phyloP scores from a whole-genome alignment of 2,113 vertebrate genomes.

The Rhombomys opimus region DNA sequence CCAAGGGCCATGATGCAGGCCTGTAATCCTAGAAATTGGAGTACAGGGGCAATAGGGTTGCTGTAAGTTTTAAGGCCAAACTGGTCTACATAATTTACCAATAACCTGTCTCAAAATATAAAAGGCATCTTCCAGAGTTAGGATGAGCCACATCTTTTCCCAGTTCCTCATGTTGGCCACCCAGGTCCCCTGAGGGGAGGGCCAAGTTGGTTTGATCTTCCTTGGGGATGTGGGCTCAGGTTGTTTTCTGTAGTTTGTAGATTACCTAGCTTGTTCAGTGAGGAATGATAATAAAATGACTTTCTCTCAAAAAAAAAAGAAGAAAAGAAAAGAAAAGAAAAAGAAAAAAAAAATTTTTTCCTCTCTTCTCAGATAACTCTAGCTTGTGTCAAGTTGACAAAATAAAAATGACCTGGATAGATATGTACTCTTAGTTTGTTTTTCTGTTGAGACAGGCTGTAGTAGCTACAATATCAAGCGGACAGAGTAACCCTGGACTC shows the following conservation, averaged over 20 bases:
- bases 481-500: not conserved
- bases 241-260: constrained; percentile 55
- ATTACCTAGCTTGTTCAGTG: constrained; percentile 40
- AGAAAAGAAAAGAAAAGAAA: too few relatives aligned
- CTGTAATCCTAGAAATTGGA: not conserved
- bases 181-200: not conserved
- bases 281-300: constrained; percentile 73
- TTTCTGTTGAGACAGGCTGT: not conserved
- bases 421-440: not conserved
- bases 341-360: too few relatives aligned
- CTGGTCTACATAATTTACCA: not conserved
- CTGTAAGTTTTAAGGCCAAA: not conserved
- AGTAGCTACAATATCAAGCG: not conserved
- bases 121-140: not conserved
- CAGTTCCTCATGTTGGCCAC: not conserved
- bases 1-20: not conserved
- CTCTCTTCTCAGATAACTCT: not conserved
- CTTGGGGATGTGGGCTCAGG: not conserved
- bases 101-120: not conserved
- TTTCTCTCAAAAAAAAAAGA: constrained; percentile 10
- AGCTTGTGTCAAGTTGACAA: not conserved
- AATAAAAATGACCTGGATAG: not conserved
- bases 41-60: not conserved
- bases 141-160: not conserved
- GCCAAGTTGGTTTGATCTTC: not conserved